These are phyloP conservation scores for Eugnorisma glareosa DNA, from an alignment of 2,888 invertebrate species.

Conservation along the genomic window DNA sequence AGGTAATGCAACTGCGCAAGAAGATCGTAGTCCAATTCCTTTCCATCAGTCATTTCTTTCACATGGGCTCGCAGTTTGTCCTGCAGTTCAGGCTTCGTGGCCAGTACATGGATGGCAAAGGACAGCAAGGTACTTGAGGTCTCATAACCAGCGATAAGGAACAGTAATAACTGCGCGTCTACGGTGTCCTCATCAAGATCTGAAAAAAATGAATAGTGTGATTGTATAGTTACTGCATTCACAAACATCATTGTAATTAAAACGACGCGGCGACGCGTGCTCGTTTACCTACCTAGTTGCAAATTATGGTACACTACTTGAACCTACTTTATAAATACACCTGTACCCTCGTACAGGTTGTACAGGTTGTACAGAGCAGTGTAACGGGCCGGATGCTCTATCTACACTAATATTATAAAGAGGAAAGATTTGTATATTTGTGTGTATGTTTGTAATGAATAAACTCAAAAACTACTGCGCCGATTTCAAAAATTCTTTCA, in stretches of 20 bases:
- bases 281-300: neutral
- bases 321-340: neutral
- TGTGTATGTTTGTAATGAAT: too few relatives aligned
- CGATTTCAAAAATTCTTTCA: too few relatives aligned
- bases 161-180: constrained; percentile 90
- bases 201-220: constrained; percentile 67
- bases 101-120: constrained; percentile 89
- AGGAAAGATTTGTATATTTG: too few relatives aligned
- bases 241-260: constrained; percentile 15
- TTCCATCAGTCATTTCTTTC: constrained; percentile 78
- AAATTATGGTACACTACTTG: neutral
- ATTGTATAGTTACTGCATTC: neutral
- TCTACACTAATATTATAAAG: too few relatives aligned
- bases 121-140: constrained; percentile 91
- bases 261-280: neutral
- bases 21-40: constrained; percentile 83
- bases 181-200: constrained; percentile 89
- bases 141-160: constrained; percentile 91
- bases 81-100: constrained; percentile 86
- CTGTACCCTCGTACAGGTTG: neutral
- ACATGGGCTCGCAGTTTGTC: constrained; percentile 85
- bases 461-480: too few relatives aligned
- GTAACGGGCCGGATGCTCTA: too few relatives aligned
- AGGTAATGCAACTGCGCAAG: constrained; percentile 81
- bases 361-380: too few relatives aligned